These are phyloP conservation scores for Papilio protenor DNA, from an alignment of 2,888 invertebrate species.

Conservation along the genomic window DNA sequence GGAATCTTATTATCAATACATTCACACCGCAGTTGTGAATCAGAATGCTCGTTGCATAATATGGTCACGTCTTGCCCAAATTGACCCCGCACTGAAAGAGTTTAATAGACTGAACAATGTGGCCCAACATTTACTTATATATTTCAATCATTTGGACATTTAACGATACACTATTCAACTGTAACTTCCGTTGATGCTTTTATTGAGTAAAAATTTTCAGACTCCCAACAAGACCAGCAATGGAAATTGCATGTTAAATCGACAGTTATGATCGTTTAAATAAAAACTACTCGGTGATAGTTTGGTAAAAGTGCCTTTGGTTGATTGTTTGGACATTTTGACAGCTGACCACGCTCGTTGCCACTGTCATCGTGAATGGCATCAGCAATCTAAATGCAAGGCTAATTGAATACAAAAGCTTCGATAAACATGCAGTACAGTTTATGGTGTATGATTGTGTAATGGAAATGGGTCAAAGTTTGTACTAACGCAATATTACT, in stretches of 20 bases:
- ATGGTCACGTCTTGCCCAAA: constrained; percentile 74
- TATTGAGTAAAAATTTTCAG: neutral
- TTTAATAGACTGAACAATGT: constrained; percentile 81
- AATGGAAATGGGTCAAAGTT: constrained; percentile 59
- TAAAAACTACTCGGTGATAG: constrained; percentile 51
- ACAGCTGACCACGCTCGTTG: constrained; percentile 84
- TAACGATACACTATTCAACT: constrained; percentile 37
- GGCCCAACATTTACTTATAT: constrained; percentile 61
- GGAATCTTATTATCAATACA: constrained; percentile 58
- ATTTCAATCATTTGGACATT: constrained; percentile 41
- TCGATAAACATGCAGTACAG: constrained; percentile 78
- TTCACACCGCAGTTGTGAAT: constrained; percentile 63
- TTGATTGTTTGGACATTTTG: constrained; percentile 83
- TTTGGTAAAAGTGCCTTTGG: constrained; percentile 58
- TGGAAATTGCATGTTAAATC: constrained; percentile 38
- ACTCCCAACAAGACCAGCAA: constrained; percentile 33
- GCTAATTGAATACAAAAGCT: constrained; percentile 84
- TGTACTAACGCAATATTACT: constrained; percentile 8
- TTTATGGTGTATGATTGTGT: constrained; percentile 70
- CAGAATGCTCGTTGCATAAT: constrained; percentile 70
- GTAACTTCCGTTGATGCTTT: constrained; percentile 54
- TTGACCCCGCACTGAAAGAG: constrained; percentile 77
- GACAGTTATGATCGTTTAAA: constrained; percentile 47
- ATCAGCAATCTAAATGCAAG: constrained; percentile 81
- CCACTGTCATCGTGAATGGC: constrained; percentile 82